Base-by-base conservation (phyloP, 2,113 vertebrate species). In the Pycnonotus jocosus region DNA sequence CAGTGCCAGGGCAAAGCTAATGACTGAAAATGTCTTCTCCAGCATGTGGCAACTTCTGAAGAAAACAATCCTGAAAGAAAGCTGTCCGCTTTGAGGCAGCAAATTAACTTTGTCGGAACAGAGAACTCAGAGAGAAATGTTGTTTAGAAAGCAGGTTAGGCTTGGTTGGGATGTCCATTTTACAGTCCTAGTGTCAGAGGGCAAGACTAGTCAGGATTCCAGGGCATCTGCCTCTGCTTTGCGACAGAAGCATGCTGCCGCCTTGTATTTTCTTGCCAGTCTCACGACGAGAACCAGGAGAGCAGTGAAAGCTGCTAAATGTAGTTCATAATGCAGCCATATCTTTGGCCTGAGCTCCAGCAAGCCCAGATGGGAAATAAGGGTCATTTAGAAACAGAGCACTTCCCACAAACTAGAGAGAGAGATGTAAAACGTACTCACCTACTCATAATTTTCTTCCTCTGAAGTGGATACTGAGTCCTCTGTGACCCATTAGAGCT, bases 401-500 rank as follows among this genome's bases (percentile, higher is more conserved):
- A 82, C 54, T 93, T 80, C 42, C 84, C 45, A 88, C 90, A 91
- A 85, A 80, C 77, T 56, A 74, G 53, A 92, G 69, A 92, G 68
- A 92, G 73, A 85, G 74, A 81, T 65, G 89, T 95, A 94, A 94
- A 97, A 93, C 12, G 0, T 60, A 93, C 90, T 94, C 80, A 96
- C 90, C 88, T 96, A 78, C 93, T 92, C 90, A 86, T 60, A 88
- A 86, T 92, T 94, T 96, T 74, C 44, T 83, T 62, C 68, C 60
- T 97, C 64, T 95, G 79, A 93, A 96, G 92, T 92, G 60, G 90
- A 45, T 90, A 45, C 76, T 44, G 69, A 23, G 90, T 95, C 93
- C 79, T 93, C 65, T 86, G 93, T 94, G 93, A 84, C 90, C 79
- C 90, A 84, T 96, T 95, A 93, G 64, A 84, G 54, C 44, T 84